Base-by-base conservation (phyloP, 2,888 invertebrate species). In the Plusia festucae region DNA sequence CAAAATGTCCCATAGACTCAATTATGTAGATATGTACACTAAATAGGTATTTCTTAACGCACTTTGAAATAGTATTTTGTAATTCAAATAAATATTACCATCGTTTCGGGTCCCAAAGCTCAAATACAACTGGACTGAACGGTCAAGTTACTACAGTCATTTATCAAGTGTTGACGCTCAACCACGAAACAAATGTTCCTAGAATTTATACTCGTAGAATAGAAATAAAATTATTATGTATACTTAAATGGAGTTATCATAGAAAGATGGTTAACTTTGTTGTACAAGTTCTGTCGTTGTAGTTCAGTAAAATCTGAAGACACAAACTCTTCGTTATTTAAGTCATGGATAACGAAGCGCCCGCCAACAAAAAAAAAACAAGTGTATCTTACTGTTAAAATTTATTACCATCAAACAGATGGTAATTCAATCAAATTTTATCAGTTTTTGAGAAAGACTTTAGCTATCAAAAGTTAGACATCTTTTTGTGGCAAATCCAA, bases 1-100 rank as follows among this genome's bases (percentile, higher is more conserved):
- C 67, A 40, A 55, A 18, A 44, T 24, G 18, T 44, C 32, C 51
- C 6, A 24, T 72, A 64, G 53, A 53, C 60, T 18, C 46, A 51
- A 60, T 59, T 65, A 11, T 52, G 49, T 72, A 60, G 16, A 52
- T 55, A 49, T 11, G 34, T 63, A 20, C 8, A 75, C 44, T 11
- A 0, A 52, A 49, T 20, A n/a, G 52, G 0, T 64, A 18, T 22
- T 30, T 30, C n/a, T 9, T 20, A 56, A 51, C 0, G 52, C 67
- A 66, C 73, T 49, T 73, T 56, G 51, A 4, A 46, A 66, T 77
- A 62, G 49, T 34, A 53, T 53, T 27, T 18, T 18, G 2, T 20
- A 34, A 40, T 15, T 40, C 40, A 18, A 20, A 9, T 49, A 40
- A 40, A 16, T 20, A 9, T 11, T 49, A 56, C 57, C 30, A 27